A percentile compares a stretch with the other conserved stretches of the same genome.
Conservation (phyloP, 2,888 invertebrate genomes). For the Apamea crenata region DNA sequence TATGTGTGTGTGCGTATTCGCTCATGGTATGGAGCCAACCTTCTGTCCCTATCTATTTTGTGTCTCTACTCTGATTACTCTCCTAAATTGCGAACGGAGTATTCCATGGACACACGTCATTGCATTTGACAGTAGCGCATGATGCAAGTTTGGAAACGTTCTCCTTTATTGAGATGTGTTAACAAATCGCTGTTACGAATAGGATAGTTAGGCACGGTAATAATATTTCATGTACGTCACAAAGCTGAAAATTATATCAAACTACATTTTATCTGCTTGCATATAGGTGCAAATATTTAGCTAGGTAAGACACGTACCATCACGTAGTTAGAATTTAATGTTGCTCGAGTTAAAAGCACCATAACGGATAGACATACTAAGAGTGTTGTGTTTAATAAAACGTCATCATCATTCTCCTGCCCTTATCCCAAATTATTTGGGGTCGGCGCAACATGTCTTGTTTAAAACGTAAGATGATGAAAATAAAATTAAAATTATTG, state of each 20-base stretch:
- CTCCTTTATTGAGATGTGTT: neutral
- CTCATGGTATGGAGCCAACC: neutral
- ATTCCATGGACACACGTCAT: constrained; percentile 23
- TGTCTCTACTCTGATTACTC: constrained; percentile 71
- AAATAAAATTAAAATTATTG: neutral
- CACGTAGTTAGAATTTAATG: neutral
- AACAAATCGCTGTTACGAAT: neutral
- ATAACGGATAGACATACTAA: neutral
- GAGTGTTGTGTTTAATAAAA: no score
- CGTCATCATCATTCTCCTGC: no score
- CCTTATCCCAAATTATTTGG: no score
- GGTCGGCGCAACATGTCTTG: no score
- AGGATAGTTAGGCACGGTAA: neutral
- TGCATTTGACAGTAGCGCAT: constrained; percentile 20
- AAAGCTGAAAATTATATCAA: neutral
- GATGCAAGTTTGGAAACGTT: neutral
- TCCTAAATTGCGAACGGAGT: constrained; percentile 51
- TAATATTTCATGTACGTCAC: neutral
- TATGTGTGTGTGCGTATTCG: neutral
- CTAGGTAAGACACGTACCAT: neutral
- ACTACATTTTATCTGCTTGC: no score
- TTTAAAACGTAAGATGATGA: no score
- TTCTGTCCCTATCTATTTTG: neutral
- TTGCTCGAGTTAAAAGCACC: neutral
- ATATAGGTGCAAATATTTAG: no score